Conservation (phyloP, 1,140 invertebrate genomes). For the Lutraria rhynchaena region DNA sequence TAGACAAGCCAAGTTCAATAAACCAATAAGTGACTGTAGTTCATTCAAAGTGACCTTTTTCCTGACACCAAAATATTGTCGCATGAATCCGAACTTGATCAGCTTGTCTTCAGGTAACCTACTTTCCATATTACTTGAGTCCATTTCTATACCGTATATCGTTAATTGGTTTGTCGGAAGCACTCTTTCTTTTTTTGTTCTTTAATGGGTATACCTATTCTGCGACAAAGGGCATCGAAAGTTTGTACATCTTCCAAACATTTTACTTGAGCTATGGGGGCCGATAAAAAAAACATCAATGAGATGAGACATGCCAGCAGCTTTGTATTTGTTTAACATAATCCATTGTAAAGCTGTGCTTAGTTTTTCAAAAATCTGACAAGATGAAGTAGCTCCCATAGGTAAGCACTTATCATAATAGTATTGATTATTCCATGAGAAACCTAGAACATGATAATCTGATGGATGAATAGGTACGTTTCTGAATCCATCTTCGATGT, state of each 20-base stretch:
- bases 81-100: background rate
- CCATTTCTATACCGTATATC: slow-evolving; percentile 10
- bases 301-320: slow-evolving; percentile 32
- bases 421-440: too few species aligned
- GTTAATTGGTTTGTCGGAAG: background rate
- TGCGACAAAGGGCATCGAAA: background rate
- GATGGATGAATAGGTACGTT: too few species aligned
- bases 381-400: slow-evolving; percentile 42
- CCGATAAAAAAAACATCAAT: slow-evolving; percentile 57
- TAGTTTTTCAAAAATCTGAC: slow-evolving; percentile 42
- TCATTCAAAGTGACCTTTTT: slow-evolving; percentile 19
- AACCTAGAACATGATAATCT: too few species aligned
- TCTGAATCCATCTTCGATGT: slow-evolving; percentile 55
- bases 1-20: slow-evolving; percentile 40
- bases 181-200: slow-evolving; percentile 24
- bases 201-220: slow-evolving; percentile 34
- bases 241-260: slow-evolving; percentile 1
- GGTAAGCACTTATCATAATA: slow-evolving; percentile 43
- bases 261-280: background rate
- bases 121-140: slow-evolving; percentile 6
- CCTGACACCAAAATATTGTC: background rate
- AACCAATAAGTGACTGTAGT: slow-evolving; percentile 21
- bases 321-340: slow-evolving; percentile 1
- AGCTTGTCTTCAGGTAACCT: slow-evolving; percentile 15
- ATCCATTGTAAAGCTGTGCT: slow-evolving; percentile 39